Evolutionary conservation across 2,113 vertebrate genomes (phyloP).

Genomic region (Eubucco bourcierii): DNA sequence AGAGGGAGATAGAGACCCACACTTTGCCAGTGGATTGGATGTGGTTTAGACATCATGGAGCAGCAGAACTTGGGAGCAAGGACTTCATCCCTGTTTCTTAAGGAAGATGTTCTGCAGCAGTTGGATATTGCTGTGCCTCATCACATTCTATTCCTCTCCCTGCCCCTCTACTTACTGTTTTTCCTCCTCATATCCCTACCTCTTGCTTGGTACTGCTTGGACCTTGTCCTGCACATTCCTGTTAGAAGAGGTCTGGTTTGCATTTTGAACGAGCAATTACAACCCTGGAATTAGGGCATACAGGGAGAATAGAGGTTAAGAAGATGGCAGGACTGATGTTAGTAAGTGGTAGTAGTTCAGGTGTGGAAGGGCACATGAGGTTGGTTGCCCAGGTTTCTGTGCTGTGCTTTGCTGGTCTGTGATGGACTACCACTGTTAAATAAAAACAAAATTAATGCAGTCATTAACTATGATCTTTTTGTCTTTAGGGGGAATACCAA

Average conservation of each 20-base stretch:
- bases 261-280: neutral
- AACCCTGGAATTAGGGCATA: neutral
- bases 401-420: neutral
- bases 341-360: neutral
- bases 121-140: neutral
- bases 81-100: neutral
- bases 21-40: neutral
- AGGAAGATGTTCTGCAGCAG: neutral
- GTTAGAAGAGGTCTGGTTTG: neutral
- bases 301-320: neutral
- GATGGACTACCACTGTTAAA: neutral
- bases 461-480: neutral
- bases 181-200: neutral
- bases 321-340: neutral
- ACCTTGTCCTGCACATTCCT: neutral
- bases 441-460: neutral
- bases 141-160: neutral
- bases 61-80: neutral
- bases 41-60: neutral
- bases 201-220: neutral
- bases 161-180: neutral
- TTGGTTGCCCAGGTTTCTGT: neutral
- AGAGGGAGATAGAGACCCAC: constrained; percentile 20
- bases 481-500: neutral
- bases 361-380: neutral